A percentile compares a stretch with the other conserved stretches of the same genome.
Evolutionary conservation across 2,113 vertebrate genomes (phyloP).

Genomic region (Albula glossodonta): DNA sequence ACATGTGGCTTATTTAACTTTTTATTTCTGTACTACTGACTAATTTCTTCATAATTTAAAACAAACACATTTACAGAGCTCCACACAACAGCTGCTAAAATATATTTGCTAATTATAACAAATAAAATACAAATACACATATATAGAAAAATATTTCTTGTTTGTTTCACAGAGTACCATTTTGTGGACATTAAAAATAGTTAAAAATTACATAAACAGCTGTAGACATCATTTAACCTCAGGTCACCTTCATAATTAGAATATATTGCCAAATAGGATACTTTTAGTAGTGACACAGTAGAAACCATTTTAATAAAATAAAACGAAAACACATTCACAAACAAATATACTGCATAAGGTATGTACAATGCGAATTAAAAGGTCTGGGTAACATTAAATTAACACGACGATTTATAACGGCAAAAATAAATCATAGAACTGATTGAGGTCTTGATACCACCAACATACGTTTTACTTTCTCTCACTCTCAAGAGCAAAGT

Average conservation of each 20-base stretch:
- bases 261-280: not conserved
- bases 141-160: slow-evolving; percentile 65
- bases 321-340: slow-evolving; percentile 8
- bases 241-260: slow-evolving; percentile 11
- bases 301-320: slow-evolving; percentile 24
- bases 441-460: not conserved
- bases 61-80: slow-evolving; percentile 48
- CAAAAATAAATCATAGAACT: slow-evolving; percentile 7
- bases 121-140: slow-evolving; percentile 26
- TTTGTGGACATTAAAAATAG: slow-evolving; percentile 5
- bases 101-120: slow-evolving; percentile 25
- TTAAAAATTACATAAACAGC: slow-evolving; percentile 20
- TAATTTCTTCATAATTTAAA: slow-evolving; percentile 75
- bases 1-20: slow-evolving; percentile 63
- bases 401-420: not conserved
- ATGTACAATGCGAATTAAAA: slow-evolving; percentile 25
- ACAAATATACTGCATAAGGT: slow-evolving; percentile 22
- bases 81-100: slow-evolving; percentile 50
- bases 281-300: slow-evolving; percentile 29
- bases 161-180: slow-evolving; percentile 35
- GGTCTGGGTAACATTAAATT: slow-evolving; percentile 16
- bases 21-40: slow-evolving; percentile 62
- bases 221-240: not conserved
- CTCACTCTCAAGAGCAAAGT: not conserved
- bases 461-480: not conserved